Percentiles rank a stretch among this genome's conserved stretches.
These are phyloP conservation scores for Eulemur albifrons DNA, from an alignment of 2,797 vertebrate species.

Conservation along the genomic window DNA sequence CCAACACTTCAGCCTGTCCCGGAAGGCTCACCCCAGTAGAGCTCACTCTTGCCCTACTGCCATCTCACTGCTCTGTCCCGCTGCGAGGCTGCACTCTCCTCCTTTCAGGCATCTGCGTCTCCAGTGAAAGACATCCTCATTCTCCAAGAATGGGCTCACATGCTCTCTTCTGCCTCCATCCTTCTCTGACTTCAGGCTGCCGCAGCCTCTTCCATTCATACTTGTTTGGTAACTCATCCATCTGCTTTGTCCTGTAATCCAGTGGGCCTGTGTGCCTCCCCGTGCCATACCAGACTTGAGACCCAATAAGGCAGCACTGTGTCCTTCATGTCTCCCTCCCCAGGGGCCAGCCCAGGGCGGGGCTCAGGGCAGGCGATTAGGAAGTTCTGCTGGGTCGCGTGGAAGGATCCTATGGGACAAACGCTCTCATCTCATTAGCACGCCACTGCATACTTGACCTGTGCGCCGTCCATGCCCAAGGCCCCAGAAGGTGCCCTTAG, in stretches of 20 bases:
- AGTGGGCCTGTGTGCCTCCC: rapidly evolving
- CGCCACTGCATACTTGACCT: background rate
- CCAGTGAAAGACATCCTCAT: background rate
- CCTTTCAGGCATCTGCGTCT: background rate
- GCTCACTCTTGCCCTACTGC: background rate
- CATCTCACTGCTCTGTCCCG: background rate
- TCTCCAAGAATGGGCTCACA: background rate
- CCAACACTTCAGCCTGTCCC: background rate
- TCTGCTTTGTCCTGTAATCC: background rate
- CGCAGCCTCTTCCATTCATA: background rate
- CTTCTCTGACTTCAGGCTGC: background rate
- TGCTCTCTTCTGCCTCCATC: background rate
- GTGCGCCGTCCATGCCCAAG: background rate
- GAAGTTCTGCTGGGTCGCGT: background rate
- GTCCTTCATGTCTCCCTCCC: background rate
- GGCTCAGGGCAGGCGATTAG: background rate
- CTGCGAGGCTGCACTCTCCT: background rate
- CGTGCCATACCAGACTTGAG: background rate
- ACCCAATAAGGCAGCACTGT: background rate
- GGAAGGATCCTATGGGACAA: background rate
- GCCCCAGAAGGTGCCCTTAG: background rate
- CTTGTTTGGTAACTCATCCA: background rate
- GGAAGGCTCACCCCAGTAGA: background rate
- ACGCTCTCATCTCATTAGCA: background rate
- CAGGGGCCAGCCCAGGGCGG: background rate